phyloP scores from a whole-genome alignment of 1,140 invertebrate species.

The Caenorhabditis latens region DNA sequence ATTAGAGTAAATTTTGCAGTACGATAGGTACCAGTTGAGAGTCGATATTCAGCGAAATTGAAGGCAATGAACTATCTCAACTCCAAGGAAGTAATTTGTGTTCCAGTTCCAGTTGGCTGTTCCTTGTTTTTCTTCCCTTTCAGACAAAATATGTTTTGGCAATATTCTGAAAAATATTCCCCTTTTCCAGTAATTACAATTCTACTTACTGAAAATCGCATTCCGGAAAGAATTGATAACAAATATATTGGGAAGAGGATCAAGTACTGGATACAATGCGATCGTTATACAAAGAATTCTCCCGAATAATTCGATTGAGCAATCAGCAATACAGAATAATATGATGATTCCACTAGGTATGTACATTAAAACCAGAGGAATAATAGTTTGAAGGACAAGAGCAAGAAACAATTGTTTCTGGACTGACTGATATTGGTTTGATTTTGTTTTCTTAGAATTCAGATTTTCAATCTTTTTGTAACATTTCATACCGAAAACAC shows the following conservation, averaged over 20 bases:
- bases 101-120: too few species aligned
- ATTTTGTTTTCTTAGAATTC: neutral
- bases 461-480: neutral
- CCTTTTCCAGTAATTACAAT: too few species aligned
- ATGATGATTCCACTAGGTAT: neutral
- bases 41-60: too few species aligned
- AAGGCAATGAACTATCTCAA: too few species aligned
- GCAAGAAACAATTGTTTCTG: neutral
- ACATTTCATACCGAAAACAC: slow-evolving; percentile 4
- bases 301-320: neutral
- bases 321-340: neutral
- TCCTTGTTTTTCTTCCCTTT: too few species aligned
- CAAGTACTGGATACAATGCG: neutral
- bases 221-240: neutral
- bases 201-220: neutral
- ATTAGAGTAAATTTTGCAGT: too few species aligned
- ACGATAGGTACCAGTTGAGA: too few species aligned
- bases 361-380: neutral
- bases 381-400: neutral
- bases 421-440: neutral
- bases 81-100: too few species aligned
- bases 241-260: neutral
- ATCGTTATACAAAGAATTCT: neutral
- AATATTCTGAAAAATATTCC: too few species aligned
- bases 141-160: too few species aligned